Evolutionary conservation across 1,140 invertebrate species (phyloP).

Genomic region (Papilio polyxenes): DNA sequence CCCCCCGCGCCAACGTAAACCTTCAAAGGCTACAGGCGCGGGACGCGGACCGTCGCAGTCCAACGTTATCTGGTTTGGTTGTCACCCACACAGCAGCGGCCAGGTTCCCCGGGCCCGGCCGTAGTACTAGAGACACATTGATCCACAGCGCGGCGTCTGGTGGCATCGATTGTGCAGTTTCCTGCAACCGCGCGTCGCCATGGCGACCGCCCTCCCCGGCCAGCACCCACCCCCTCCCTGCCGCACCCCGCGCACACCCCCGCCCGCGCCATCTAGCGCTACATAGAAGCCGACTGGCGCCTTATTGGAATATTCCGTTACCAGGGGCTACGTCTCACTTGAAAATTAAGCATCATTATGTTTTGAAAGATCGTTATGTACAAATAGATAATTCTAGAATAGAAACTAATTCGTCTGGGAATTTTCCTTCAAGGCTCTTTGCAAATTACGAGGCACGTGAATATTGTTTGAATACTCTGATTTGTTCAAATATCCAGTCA

Average conservation of each 20-base stretch:
- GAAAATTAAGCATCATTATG: conserved; percentile 33
- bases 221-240: conserved; percentile 55
- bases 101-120: conserved; percentile 74
- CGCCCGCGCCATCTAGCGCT: conserved; percentile 31
- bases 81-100: conserved; percentile 56
- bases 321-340: conserved; percentile 30
- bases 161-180: conserved; percentile 80
- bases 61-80: conserved; percentile 51
- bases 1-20: conserved; percentile 42
- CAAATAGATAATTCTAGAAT: not conserved
- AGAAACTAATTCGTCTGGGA: conserved; percentile 20
- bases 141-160: conserved; percentile 77
- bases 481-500: too few relatives aligned
- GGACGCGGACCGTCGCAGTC: conserved; percentile 49
- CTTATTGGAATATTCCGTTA: conserved; percentile 68
- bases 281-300: conserved; percentile 59
- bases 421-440: conserved; percentile 21
- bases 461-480: conserved; percentile 7
- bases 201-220: conserved; percentile 71
- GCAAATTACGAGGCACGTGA: not conserved
- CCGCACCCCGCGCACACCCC: not conserved
- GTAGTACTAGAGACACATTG: conserved; percentile 81
- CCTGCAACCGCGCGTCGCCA: conserved; percentile 73
- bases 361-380: conserved; percentile 19
- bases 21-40: conserved; percentile 40